These are phyloP conservation scores for Polyploca ridens DNA, from an alignment of 2,888 invertebrate genomes.

Conservation along the genomic window DNA sequence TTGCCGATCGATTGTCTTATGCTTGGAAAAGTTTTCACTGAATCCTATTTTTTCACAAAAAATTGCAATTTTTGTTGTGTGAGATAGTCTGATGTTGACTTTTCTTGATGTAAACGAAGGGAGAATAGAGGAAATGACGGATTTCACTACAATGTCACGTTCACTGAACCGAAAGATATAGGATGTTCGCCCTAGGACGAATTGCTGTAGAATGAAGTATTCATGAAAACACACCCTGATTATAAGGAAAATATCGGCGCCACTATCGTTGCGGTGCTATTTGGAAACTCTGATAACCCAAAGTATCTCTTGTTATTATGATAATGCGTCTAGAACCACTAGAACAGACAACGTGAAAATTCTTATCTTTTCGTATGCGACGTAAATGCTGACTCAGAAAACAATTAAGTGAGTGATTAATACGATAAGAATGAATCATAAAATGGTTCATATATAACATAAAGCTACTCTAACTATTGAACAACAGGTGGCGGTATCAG, in stretches of 20 bases:
- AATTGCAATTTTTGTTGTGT: slow-evolving; percentile 34
- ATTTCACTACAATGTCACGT: slow-evolving; percentile 81
- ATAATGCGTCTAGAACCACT: not conserved
- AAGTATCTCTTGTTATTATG: not conserved
- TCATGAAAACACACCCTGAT: slow-evolving; percentile 80
- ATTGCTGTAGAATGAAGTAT: slow-evolving; percentile 80
- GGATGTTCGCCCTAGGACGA: slow-evolving; percentile 80
- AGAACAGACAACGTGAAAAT: slow-evolving; percentile 14
- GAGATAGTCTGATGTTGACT: slow-evolving; percentile 41
- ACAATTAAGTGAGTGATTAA: not conserved
- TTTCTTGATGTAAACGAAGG: slow-evolving; percentile 38
- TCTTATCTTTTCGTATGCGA: slow-evolving; percentile 25
- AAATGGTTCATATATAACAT: not conserved
- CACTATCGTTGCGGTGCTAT: slow-evolving; percentile 62
- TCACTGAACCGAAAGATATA: slow-evolving; percentile 58
- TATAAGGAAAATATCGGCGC: slow-evolving; percentile 83
- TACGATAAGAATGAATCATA: not conserved
- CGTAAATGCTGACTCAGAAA: slow-evolving; percentile 29
- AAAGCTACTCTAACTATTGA: not conserved
- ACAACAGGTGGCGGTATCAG: slow-evolving; percentile 35
- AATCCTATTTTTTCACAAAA: slow-evolving; percentile 40
- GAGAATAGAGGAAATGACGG: slow-evolving; percentile 47
- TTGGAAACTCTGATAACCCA: slow-evolving; percentile 42
- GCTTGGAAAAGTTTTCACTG: slow-evolving; percentile 39
- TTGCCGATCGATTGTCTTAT: slow-evolving; percentile 57